phyloP scores from a whole-genome alignment of 2,888 invertebrate species.

The Morpho helenor region DNA sequence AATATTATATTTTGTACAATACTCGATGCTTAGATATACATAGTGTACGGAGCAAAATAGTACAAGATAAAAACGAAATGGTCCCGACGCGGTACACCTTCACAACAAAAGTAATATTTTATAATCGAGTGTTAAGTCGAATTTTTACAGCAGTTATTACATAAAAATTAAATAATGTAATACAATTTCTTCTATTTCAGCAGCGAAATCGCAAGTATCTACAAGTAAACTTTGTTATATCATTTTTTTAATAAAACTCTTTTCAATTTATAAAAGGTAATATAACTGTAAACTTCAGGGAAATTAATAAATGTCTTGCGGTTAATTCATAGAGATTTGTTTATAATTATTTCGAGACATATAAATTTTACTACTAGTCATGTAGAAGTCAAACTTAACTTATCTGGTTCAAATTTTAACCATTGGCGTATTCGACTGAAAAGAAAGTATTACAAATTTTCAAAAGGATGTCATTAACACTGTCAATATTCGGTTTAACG shows the following conservation, averaged over 20 bases:
- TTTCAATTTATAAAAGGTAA: too few relatives aligned
- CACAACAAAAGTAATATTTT: not conserved
- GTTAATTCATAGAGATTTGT: too few relatives aligned
- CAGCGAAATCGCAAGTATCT: too few relatives aligned
- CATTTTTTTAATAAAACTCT: too few relatives aligned
- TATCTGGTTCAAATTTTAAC: too few relatives aligned
- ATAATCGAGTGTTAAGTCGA: constrained; percentile 2
- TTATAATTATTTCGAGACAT: too few relatives aligned
- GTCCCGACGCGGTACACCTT: constrained; percentile 29
- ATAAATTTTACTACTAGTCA: too few relatives aligned
- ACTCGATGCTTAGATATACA: constrained; percentile 22
- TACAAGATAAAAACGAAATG: constrained; percentile 24
- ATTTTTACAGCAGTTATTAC: constrained; percentile 1
- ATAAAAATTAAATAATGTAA: not conserved
- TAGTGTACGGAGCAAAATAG: constrained; percentile 10
- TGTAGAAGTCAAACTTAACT: too few relatives aligned
- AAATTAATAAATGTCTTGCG: too few relatives aligned
- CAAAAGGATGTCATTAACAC: not conserved
- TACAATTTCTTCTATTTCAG: too few relatives aligned
- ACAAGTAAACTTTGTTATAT: too few relatives aligned
- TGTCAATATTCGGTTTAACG: constrained; percentile 2
- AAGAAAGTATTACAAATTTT: not conserved
- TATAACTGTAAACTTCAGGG: too few relatives aligned
- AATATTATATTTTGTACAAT: constrained; percentile 28
- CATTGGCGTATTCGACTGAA: not conserved